Percentiles rank a stretch among this genome's conserved stretches.
Evolutionary conservation across 2,113 vertebrate species (phyloP).

Genomic region (Rhagologus leucostigma): DNA sequence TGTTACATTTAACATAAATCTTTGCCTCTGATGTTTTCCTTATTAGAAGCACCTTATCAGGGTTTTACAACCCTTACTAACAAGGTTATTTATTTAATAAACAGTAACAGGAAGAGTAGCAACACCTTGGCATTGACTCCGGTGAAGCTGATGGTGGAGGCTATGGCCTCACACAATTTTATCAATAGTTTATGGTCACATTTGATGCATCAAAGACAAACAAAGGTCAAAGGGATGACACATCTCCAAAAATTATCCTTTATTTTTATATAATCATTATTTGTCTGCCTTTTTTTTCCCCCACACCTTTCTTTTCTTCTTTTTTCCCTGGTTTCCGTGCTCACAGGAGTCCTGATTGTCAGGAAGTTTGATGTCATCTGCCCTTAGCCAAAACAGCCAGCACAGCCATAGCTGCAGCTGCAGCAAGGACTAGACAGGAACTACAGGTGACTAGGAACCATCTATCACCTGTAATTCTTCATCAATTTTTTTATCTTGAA

Average conservation of each 20-base stretch:
- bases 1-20: constrained; percentile 10
- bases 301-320: background rate
- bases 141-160: background rate
- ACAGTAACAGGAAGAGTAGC: constrained; percentile 14
- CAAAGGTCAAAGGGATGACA: background rate
- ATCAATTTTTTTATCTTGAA: background rate
- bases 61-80: constrained; percentile 60
- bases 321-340: background rate
- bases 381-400: background rate
- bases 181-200: background rate
- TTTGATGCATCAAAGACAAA: background rate
- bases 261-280: background rate
- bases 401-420: background rate
- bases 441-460: too few relatives aligned
- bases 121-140: background rate
- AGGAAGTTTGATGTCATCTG: background rate
- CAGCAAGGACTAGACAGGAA: background rate
- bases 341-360: background rate
- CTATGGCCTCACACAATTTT: background rate
- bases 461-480: background rate
- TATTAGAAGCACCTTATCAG: constrained; percentile 55
- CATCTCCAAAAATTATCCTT: background rate
- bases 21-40: constrained; percentile 4
- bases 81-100: constrained; percentile 61
- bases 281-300: rapidly evolving